Conservation (phyloP, 2,797 vertebrate species). For the Potorous gilbertii region DNA sequence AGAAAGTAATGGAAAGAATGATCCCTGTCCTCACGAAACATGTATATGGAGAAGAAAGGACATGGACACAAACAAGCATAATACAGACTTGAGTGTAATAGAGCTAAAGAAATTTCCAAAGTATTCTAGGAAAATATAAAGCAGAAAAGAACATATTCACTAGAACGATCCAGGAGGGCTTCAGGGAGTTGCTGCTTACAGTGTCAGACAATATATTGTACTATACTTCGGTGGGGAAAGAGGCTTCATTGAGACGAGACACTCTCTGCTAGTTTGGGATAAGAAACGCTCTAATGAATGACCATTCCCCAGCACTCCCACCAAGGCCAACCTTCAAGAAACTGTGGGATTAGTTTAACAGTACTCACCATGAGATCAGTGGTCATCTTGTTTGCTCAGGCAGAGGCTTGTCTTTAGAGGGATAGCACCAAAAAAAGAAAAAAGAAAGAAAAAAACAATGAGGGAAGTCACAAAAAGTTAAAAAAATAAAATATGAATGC, state of each 20-base stretch:
- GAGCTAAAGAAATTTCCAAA: background rate
- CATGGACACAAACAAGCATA: background rate
- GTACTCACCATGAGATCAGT: constrained; percentile 70
- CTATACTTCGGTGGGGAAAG: background rate
- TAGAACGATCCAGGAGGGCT: background rate
- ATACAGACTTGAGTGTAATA: background rate
- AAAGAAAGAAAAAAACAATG: background rate
- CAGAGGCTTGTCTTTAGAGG: constrained; percentile 41
- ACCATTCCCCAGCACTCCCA: background rate
- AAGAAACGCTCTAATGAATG: background rate
- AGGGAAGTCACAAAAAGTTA: background rate
- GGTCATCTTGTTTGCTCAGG: constrained; percentile 49
- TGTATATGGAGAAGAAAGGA: background rate
- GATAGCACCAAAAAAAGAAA: constrained; percentile 24
- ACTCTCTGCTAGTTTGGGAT: background rate
- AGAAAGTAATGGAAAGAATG: background rate
- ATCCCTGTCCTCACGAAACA: background rate
- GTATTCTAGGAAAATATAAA: background rate
- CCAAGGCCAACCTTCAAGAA: background rate
- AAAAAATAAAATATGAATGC: background rate
- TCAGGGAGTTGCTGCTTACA: background rate
- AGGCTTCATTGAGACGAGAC: background rate
- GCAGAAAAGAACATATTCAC: background rate
- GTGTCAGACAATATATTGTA: background rate
- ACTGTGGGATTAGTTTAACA: rapidly evolving